Evolutionary conservation across 2,888 invertebrate genomes (phyloP).

Genomic region (Synergus itoensis): DNA sequence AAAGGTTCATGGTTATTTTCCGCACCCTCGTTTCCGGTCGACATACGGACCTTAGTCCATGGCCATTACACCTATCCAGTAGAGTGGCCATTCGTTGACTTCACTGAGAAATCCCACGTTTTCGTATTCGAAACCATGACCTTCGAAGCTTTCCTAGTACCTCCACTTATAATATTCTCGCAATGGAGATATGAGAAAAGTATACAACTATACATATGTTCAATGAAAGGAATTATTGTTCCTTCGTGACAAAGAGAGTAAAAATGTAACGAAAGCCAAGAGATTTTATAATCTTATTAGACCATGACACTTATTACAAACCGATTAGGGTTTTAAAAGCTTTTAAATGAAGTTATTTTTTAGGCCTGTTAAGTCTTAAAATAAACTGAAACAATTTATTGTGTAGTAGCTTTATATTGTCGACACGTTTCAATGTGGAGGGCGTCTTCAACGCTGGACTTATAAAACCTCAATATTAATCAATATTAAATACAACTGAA

Average conservation of each 20-base stretch:
- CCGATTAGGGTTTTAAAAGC: constrained; percentile 1
- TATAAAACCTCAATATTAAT: too few relatives aligned
- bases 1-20: constrained; percentile 45
- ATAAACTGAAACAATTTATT: too few relatives aligned
- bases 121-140: constrained; percentile 43
- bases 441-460: too few relatives aligned
- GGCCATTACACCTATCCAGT: constrained; percentile 41
- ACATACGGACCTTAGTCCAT: constrained; percentile 45
- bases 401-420: too few relatives aligned
- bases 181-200: constrained; percentile 49
- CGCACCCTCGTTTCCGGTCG: constrained; percentile 53
- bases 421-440: too few relatives aligned
- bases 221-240: constrained; percentile 46
- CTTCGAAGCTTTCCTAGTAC: constrained; percentile 47
- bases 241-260: constrained; percentile 46
- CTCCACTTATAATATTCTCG: constrained; percentile 41
- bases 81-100: constrained; percentile 42
- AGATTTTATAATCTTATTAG: background rate
- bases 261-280: background rate
- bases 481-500: constrained; percentile 18
- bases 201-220: constrained; percentile 27
- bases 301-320: background rate
- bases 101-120: constrained; percentile 47
- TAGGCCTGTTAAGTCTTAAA: too few relatives aligned
- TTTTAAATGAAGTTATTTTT: background rate